A percentile compares a stretch with the other conserved stretches of the same genome.
These are phyloP conservation scores for Passer montanus DNA, from an alignment of 2,113 vertebrate species.

Conservation along the genomic window DNA sequence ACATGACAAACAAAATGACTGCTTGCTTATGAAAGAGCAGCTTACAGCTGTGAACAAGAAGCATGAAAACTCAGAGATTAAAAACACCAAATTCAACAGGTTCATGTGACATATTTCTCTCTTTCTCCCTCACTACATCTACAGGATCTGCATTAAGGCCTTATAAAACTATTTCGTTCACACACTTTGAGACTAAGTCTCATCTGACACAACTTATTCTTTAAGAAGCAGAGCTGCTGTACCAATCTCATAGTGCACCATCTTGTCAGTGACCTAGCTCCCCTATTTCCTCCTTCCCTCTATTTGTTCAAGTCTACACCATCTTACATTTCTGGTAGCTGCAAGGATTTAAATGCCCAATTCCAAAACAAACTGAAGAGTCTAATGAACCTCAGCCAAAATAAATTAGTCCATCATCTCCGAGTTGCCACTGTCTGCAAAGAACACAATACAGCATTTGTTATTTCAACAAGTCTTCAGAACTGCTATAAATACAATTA, in stretches of 20 bases:
- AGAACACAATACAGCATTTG: neutral
- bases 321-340: neutral
- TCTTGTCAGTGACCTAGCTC: neutral
- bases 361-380: neutral
- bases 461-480: neutral
- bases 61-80: neutral
- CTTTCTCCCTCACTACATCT: neutral
- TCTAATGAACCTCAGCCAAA: neutral
- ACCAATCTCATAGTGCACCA: neutral
- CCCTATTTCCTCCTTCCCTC: neutral
- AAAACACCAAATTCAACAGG: neutral
- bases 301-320: neutral
- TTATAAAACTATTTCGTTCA: neutral
- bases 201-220: neutral
- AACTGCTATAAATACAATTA: neutral
- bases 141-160: neutral
- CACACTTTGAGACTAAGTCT: neutral
- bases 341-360: neutral
- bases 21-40: neutral
- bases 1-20: neutral
- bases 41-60: neutral
- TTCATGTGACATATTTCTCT: rapidly evolving
- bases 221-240: neutral
- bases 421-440: neutral
- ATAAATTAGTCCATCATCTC: neutral